Base-by-base conservation (phyloP, 1,140 invertebrate species). In the Trachelipus rathkii region DNA sequence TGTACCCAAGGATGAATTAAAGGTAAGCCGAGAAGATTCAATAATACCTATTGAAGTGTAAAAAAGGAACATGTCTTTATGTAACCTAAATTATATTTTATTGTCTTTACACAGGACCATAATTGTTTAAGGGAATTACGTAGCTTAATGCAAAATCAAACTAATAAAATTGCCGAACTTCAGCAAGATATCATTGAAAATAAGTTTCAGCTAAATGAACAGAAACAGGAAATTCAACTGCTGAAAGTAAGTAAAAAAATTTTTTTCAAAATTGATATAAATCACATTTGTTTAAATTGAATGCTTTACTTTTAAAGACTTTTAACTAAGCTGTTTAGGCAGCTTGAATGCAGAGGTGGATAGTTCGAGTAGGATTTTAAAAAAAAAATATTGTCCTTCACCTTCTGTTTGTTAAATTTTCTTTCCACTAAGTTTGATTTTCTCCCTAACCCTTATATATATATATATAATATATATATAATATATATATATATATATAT, bases 1-100 rank as follows among this genome's bases (percentile, higher is more conserved):
- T 72, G 93, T 97, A 82, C 95, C 95, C 33, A 97, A 96, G 86
- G 95, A 97, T 87, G 95, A 97, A 85, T 84, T 97, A 0, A 93
- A 93, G 84, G 88, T 89, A 80, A 75, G 70, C 75, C 33, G 23
- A 23, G 10, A 68, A 11, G 11, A 23, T 68, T 68, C 13, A 68
- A 21, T 21, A 21, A n/a, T 71, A 43, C 6, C 4, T 33, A 19
- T 71, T 33, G 33, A 33, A 33, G 4, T 71, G 10, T 24, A 71
- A 19, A 19, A 71, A n/a, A 21, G 15, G 5, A 44, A 13, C 45
- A 21, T 19, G 19, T 1, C 72, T 45, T 23, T 73, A 46, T 53
- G 44, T 44, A 43, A 44, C 7, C 33, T 6, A 33, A 33, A 6
- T 33, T 33, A n/a, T 33, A 3, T 50, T 21, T 0, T 19, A 70